Evolutionary conservation across 2,888 invertebrate genomes (phyloP).

Genomic region (Ichneumon xanthorius): DNA sequence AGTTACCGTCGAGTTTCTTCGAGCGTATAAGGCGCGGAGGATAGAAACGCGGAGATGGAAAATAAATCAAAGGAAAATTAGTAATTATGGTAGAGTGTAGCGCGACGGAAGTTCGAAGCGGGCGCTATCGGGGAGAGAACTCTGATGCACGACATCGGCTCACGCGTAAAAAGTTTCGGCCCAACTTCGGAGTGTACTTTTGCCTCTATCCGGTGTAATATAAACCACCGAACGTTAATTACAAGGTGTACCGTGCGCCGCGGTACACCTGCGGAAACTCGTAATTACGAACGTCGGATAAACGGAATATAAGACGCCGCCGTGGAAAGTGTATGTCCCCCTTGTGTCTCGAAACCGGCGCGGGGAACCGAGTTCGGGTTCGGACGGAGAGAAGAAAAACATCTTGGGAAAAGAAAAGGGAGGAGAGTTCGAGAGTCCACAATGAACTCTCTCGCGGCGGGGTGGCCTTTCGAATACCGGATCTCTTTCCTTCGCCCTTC

Average conservation of each 20-base stretch:
- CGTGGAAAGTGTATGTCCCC: slow-evolving; percentile 29
- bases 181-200: slow-evolving; percentile 25
- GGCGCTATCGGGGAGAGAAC: slow-evolving; percentile 38
- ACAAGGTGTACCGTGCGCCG: slow-evolving; percentile 15
- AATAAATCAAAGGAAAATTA: slow-evolving; percentile 16
- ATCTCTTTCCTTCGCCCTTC: slow-evolving; percentile 9
- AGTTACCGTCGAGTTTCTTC: neutral
- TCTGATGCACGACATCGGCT: slow-evolving; percentile 49
- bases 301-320: slow-evolving; percentile 21
- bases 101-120: slow-evolving; percentile 38
- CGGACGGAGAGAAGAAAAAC: slow-evolving; percentile 27
- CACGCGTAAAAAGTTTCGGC: slow-evolving; percentile 20
- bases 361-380: slow-evolving; percentile 3
- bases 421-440: slow-evolving; percentile 59
- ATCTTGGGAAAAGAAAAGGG: slow-evolving; percentile 35
- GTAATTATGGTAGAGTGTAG: slow-evolving; percentile 49
- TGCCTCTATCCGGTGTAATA: slow-evolving; percentile 39
- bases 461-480: slow-evolving; percentile 45
- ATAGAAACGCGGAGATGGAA: slow-evolving; percentile 5
- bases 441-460: slow-evolving; percentile 54
- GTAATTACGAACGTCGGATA: slow-evolving; percentile 55
- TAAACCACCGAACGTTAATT: slow-evolving; percentile 61
- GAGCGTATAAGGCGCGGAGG: neutral
- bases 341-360: neutral
- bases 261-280: slow-evolving; percentile 21